Conservation (phyloP, 2,797 vertebrate genomes). For the Gouania willdenowi region DNA sequence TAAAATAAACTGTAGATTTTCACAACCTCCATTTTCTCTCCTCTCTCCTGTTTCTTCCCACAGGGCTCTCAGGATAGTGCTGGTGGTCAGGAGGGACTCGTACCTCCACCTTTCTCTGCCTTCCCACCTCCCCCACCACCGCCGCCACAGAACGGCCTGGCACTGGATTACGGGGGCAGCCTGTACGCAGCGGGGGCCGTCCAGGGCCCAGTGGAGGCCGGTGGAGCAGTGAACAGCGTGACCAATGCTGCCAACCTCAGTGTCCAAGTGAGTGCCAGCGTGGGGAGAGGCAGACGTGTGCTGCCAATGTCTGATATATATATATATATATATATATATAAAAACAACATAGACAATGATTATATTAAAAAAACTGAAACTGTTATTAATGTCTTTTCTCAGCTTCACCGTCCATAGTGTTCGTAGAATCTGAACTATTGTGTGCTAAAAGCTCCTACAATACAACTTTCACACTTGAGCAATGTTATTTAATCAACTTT, state of each 20-base stretch:
- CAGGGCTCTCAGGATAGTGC: constrained; percentile 79
- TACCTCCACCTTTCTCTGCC: constrained; percentile 73
- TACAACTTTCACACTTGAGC: too few relatives aligned
- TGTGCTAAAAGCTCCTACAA: too few relatives aligned
- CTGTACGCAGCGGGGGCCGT: constrained; percentile 68
- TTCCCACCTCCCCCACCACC: constrained; percentile 80
- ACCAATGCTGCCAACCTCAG: constrained; percentile 59
- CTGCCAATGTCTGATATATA: too few relatives aligned
- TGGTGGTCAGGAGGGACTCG: constrained; percentile 76
- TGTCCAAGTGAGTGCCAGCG: constrained; percentile 67
- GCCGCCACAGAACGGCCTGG: constrained; percentile 78
- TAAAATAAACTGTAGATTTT: constrained; percentile 39
- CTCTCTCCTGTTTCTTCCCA: constrained; percentile 5
- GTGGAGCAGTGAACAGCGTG: constrained; percentile 52
- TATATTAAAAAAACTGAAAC: too few relatives aligned
- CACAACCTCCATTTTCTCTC: constrained; percentile 16
- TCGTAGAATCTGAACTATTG: too few relatives aligned
- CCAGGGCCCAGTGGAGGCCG: constrained; percentile 73
- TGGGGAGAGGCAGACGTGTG: too few relatives aligned
- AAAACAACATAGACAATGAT: too few relatives aligned
- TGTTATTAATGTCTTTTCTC: too few relatives aligned
- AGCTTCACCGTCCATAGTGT: too few relatives aligned
- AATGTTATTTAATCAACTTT: too few relatives aligned
- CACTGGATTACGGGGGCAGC: constrained; percentile 75
- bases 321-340: too few relatives aligned